Percentiles rank a stretch among this genome's conserved stretches.
Evolutionary conservation across 2,113 vertebrate genomes (phyloP).

Genomic region (Zosterops pallidus): DNA sequence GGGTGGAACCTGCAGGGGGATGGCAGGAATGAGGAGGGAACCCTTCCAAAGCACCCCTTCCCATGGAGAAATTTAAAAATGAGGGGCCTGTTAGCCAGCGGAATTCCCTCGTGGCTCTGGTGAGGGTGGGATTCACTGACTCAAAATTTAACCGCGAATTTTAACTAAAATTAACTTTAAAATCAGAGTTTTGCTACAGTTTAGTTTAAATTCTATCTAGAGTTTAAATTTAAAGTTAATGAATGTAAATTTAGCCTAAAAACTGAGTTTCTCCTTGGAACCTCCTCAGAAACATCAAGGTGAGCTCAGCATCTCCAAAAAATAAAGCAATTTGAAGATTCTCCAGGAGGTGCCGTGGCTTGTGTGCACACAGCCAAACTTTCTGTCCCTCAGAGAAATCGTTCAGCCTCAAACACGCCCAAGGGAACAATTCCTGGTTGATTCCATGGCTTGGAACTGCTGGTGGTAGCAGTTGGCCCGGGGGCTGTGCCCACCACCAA

Average conservation of each 20-base stretch:
- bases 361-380: not conserved
- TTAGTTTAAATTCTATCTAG: not conserved
- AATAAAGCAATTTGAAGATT: not conserved
- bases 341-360: not conserved
- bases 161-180: not conserved
- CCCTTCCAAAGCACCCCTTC: too few species aligned
- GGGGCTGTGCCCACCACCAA: not conserved
- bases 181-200: not conserved
- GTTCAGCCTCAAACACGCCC: not conserved
- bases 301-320: not conserved
- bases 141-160: not conserved
- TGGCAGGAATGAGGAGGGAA: not conserved
- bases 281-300: not conserved
- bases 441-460: not conserved
- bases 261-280: not conserved
- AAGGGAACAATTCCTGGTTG: not conserved
- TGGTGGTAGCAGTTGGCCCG: not conserved
- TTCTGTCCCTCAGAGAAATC: not conserved
- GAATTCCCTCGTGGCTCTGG: not conserved
- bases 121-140: not conserved
- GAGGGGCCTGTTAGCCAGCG: rapidly evolving
- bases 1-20: conserved; percentile 82
- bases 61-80: rapidly evolving
- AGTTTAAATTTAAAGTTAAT: not conserved
- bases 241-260: not conserved